Evolutionary conservation across 2,888 invertebrate genomes (phyloP).

Genomic region (Lordiphosa fenestrarum): DNA sequence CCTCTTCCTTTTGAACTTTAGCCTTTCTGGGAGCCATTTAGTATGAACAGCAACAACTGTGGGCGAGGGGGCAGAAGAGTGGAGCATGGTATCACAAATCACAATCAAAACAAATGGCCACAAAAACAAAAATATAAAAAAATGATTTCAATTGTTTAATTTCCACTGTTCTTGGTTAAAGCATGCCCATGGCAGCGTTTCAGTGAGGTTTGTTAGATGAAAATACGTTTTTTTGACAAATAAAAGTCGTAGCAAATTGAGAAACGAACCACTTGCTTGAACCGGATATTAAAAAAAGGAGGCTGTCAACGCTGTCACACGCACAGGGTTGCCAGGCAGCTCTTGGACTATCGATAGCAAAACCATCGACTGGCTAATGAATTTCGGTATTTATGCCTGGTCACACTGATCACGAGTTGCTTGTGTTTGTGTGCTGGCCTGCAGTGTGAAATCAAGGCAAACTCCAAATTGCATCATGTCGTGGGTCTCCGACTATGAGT

Average conservation of each 20-base stretch:
- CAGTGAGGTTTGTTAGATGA: slow-evolving; percentile 3
- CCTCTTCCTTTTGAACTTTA: slow-evolving; percentile 98
- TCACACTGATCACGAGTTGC: not conserved
- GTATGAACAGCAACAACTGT: slow-evolving; percentile 38
- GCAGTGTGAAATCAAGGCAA: not conserved
- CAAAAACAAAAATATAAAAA: slow-evolving; percentile 40
- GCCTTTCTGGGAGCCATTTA: slow-evolving; percentile 98
- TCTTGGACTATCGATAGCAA: not conserved
- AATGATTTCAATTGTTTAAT: slow-evolving; percentile 20
- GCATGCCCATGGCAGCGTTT: not conserved
- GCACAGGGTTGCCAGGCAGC: slow-evolving; percentile 14
- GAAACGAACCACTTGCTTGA: slow-evolving; percentile 74
- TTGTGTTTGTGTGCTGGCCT: no score
- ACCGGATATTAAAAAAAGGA: slow-evolving; percentile 78
- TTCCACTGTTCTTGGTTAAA: not conserved
- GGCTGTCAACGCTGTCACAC: slow-evolving; percentile 21
- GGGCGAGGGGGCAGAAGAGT: slow-evolving; percentile 13
- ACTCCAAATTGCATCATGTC: slow-evolving; percentile 81
- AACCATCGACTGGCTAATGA: slow-evolving; percentile 1
- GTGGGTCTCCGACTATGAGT: slow-evolving; percentile 89
- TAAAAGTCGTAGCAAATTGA: slow-evolving; percentile 52
- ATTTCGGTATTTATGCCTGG: not conserved
- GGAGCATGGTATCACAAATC: slow-evolving; percentile 20
- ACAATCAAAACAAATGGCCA: slow-evolving; percentile 34
- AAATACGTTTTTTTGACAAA: slow-evolving; percentile 40